Evolutionary conservation across 2,888 invertebrate species (phyloP).

Genomic region (Oscheius sp.): DNA sequence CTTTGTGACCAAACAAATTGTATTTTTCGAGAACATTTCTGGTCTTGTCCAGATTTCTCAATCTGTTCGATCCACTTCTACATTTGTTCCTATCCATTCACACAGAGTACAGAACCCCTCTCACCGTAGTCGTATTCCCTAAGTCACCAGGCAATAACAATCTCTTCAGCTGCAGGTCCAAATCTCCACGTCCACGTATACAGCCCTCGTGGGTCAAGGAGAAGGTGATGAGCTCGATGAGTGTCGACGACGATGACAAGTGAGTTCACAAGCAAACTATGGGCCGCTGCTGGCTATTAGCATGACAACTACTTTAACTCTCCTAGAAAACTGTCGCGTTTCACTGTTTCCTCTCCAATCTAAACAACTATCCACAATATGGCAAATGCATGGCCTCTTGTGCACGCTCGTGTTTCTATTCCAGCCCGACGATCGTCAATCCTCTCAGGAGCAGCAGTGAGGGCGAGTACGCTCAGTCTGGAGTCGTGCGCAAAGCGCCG

Average conservation of each 20-base stretch:
- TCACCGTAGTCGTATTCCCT: too few relatives aligned
- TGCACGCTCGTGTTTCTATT: constrained; percentile 10
- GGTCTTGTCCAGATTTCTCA: not conserved
- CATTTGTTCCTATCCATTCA: too few relatives aligned
- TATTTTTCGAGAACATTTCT: not conserved
- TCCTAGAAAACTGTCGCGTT: not conserved
- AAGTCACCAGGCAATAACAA: constrained; percentile 35
- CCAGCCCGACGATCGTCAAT: constrained; percentile 15
- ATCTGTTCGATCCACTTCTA: constrained; percentile 10
- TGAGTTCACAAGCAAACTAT: constrained; percentile 18
- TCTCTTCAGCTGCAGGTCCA: constrained; percentile 56
- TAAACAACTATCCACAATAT: not conserved
- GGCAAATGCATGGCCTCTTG: constrained; percentile 19
- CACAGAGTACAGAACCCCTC: too few relatives aligned
- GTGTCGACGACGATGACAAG: constrained; percentile 67
- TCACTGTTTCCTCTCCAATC: not conserved
- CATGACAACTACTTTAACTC: constrained; percentile 2
- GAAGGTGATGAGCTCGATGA: constrained; percentile 70
- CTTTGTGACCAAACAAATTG: not conserved
- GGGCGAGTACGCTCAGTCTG: constrained; percentile 57
- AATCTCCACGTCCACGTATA: constrained; percentile 70
- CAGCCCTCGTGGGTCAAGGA: constrained; percentile 72
- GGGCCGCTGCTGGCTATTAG: constrained; percentile 4
- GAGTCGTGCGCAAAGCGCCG: constrained; percentile 41
- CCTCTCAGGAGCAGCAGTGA: constrained; percentile 51